Evolutionary conservation across 2,113 vertebrate species (phyloP).

Genomic region (Hiodon alosoides): DNA sequence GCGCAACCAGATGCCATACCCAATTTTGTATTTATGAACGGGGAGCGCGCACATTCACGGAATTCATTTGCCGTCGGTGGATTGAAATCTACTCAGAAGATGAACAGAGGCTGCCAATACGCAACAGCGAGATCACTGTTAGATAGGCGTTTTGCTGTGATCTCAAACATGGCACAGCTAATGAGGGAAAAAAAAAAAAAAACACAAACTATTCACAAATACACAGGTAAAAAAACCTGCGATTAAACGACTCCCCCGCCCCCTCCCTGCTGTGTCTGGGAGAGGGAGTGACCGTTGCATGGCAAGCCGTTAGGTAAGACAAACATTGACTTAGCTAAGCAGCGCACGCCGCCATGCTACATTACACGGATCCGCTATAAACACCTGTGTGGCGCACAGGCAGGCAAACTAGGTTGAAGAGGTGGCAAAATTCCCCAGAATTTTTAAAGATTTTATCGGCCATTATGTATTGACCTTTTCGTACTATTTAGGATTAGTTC

Average conservation of each 20-base stretch:
- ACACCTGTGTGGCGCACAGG: too few relatives aligned
- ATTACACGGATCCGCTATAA: too few relatives aligned
- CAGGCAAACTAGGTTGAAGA: conserved; percentile 16
- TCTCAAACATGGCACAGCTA: not conserved
- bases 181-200: not conserved
- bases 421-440: conserved; percentile 11
- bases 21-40: not conserved
- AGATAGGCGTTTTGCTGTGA: not conserved
- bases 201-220: not conserved
- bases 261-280: not conserved
- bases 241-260: not conserved
- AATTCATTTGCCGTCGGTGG: not conserved
- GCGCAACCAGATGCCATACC: not conserved
- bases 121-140: not conserved
- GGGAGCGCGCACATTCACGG: not conserved
- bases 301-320: not conserved
- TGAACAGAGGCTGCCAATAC: not conserved
- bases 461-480: conserved; percentile 39
- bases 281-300: not conserved
- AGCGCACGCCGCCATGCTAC: too few relatives aligned
- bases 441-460: conserved; percentile 9
- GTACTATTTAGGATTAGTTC: conserved; percentile 34
- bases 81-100: not conserved
- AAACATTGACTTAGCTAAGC: too few relatives aligned
- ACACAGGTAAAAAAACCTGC: not conserved